phyloP scores from a whole-genome alignment of 1,140 invertebrate genomes.

The Oreohelix idahoensis region DNA sequence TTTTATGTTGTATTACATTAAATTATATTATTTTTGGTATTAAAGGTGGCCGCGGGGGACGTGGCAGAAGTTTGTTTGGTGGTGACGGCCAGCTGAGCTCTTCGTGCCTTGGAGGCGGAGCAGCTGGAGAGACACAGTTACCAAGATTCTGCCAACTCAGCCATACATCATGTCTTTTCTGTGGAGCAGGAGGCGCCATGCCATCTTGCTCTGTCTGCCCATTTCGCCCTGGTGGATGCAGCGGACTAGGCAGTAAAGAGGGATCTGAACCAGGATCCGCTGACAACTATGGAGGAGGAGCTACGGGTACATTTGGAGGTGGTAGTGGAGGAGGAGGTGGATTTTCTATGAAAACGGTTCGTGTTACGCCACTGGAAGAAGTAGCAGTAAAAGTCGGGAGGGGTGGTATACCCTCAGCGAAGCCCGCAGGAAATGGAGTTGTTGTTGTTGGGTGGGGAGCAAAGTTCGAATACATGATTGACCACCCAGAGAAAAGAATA shows the following conservation, averaged over 20 bases:
- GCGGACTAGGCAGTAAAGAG: slow-evolving; percentile 21
- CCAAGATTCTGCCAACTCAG: slow-evolving; percentile 26
- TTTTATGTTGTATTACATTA: too few species aligned
- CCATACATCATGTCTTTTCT: slow-evolving; percentile 38
- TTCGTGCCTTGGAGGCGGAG: slow-evolving; percentile 45
- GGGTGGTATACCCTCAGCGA: slow-evolving; percentile 34
- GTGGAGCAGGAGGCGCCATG: slow-evolving; percentile 43
- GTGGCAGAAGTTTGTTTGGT: slow-evolving; percentile 40
- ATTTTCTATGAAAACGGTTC: slow-evolving; percentile 37
- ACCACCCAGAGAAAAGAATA: background rate
- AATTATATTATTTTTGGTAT: too few species aligned
- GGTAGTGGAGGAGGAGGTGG: slow-evolving; percentile 44
- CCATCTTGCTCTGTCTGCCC: slow-evolving; percentile 35
- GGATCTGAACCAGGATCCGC: slow-evolving; percentile 16
- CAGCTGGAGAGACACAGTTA: slow-evolving; percentile 40
- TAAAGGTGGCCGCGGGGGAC: slow-evolving; percentile 39
- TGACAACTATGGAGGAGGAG: slow-evolving; percentile 46
- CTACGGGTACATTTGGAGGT: slow-evolving; percentile 37
- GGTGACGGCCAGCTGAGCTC: slow-evolving; percentile 40
- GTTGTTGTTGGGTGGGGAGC: slow-evolving; percentile 45
- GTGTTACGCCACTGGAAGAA: slow-evolving; percentile 33
- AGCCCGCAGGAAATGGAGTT: slow-evolving; percentile 37
- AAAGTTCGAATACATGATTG: slow-evolving; percentile 35
- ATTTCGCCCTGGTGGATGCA: slow-evolving; percentile 34
- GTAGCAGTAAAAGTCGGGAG: slow-evolving; percentile 34